Evolutionary conservation across 1,140 invertebrate species (phyloP).

Genomic region (Phenacoccus solenopsis): DNA sequence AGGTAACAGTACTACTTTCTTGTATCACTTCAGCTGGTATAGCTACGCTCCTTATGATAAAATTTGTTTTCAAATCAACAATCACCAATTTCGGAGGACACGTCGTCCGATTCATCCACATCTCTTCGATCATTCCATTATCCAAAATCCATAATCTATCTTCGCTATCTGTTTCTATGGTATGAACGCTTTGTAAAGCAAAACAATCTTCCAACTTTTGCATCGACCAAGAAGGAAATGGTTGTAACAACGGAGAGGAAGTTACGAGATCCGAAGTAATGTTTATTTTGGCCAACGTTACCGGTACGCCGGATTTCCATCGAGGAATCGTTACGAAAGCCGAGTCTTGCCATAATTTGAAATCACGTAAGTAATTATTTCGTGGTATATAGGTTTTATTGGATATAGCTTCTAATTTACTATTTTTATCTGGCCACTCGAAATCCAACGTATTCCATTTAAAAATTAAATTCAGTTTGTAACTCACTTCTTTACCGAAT

Average conservation of each 20-base stretch:
- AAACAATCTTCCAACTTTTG: slow-evolving; percentile 46
- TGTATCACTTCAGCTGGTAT: not conserved
- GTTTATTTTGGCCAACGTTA: slow-evolving; percentile 47
- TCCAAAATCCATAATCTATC: slow-evolving; percentile 60
- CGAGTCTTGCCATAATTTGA: slow-evolving; percentile 46
- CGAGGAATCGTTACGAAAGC: slow-evolving; percentile 50
- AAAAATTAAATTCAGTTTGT: slow-evolving; percentile 35
- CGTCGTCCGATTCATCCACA: slow-evolving; percentile 34
- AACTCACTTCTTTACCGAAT: not conserved
- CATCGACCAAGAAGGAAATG: slow-evolving; percentile 53
- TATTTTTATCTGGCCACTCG: slow-evolving; percentile 33
- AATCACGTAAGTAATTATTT: slow-evolving; percentile 46
- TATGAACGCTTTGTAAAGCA: slow-evolving; percentile 53
- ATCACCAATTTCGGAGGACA: slow-evolving; percentile 52
- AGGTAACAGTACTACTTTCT: not conserved
- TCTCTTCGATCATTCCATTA: slow-evolving; percentile 41
- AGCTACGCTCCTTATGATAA: not conserved
- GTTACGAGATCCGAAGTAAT: slow-evolving; percentile 30
- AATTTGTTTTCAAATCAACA: slow-evolving; percentile 43
- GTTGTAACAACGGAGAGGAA: slow-evolving; percentile 42
- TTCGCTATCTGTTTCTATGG: slow-evolving; percentile 50
- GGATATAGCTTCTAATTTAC: slow-evolving; percentile 35
- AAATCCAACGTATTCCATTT: slow-evolving; percentile 35
- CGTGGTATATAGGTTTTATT: slow-evolving; percentile 41
- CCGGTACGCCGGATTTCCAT: slow-evolving; percentile 49